phyloP scores from a whole-genome alignment of 1,140 invertebrate species.

The Danaus plexippus region DNA sequence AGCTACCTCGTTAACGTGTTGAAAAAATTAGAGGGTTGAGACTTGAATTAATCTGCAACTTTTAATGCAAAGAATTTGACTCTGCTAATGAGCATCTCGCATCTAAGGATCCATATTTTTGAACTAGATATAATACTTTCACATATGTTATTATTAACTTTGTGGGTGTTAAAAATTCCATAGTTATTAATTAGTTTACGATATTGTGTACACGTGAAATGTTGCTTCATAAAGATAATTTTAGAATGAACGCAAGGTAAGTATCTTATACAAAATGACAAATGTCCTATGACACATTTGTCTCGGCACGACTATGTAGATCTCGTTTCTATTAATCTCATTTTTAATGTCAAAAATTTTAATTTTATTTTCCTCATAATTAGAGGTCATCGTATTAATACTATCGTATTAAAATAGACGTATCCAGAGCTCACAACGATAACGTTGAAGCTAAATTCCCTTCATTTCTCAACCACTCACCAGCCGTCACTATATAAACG shows the following conservation, averaged over 20 bases:
- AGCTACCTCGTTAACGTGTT: conserved; percentile 61
- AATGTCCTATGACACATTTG: conserved; percentile 2
- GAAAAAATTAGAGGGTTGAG: conserved; percentile 51
- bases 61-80: conserved; percentile 40
- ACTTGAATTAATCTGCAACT: conserved; percentile 54
- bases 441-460: conserved; percentile 54
- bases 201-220: no score
- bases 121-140: no score
- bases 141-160: no score
- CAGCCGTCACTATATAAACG: conserved; percentile 56
- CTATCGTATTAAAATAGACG: conserved; percentile 46
- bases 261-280: not conserved
- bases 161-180: no score
- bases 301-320: not conserved
- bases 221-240: no score
- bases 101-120: no score
- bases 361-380: conserved; percentile 11
- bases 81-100: conserved; percentile 46
- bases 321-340: no score
- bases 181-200: no score
- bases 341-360: no score
- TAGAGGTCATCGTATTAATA: conserved; percentile 24
- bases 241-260: no score
- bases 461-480: conserved; percentile 55
- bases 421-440: conserved; percentile 35